These are phyloP conservation scores for Acanthopagrus latus DNA, from an alignment of 2,797 vertebrate genomes.

Conservation along the genomic window DNA sequence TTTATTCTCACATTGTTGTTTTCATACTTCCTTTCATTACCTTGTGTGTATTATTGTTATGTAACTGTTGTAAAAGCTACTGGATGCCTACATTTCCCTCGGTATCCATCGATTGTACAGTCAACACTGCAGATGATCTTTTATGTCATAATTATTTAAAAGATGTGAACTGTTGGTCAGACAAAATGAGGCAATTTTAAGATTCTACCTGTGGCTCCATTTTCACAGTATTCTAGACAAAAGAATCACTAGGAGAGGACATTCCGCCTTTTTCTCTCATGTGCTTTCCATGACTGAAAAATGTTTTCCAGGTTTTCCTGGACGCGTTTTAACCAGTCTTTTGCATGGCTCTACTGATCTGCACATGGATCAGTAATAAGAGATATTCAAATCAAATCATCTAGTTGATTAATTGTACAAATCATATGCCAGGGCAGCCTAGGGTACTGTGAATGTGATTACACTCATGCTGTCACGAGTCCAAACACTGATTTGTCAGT, in stretches of 20 bases:
- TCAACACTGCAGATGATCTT: neutral
- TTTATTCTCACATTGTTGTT: too few species aligned
- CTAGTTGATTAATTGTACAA: conserved; percentile 11
- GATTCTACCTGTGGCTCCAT: neutral
- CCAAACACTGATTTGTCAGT: neutral
- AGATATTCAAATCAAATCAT: conserved; percentile 10
- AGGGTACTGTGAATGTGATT: neutral
- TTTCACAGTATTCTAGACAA: neutral
- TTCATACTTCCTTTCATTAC: too few species aligned
- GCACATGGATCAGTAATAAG: neutral
- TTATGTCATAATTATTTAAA: neutral
- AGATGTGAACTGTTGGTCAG: neutral
- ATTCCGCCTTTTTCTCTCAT: too few species aligned
- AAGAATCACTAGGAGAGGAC: too few species aligned
- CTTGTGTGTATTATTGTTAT: too few species aligned
- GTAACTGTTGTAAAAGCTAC: too few species aligned
- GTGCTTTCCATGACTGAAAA: too few species aligned
- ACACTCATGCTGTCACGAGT: neutral
- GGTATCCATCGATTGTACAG: neutral
- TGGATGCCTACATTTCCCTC: too few species aligned
- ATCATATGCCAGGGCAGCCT: neutral
- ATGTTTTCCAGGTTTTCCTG: too few species aligned
- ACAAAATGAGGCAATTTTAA: neutral
- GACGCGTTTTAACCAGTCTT: neutral
- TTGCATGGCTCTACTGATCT: neutral